Evolutionary conservation across 2,113 vertebrate species (phyloP).

Genomic region (Zosterops borbonicus): DNA sequence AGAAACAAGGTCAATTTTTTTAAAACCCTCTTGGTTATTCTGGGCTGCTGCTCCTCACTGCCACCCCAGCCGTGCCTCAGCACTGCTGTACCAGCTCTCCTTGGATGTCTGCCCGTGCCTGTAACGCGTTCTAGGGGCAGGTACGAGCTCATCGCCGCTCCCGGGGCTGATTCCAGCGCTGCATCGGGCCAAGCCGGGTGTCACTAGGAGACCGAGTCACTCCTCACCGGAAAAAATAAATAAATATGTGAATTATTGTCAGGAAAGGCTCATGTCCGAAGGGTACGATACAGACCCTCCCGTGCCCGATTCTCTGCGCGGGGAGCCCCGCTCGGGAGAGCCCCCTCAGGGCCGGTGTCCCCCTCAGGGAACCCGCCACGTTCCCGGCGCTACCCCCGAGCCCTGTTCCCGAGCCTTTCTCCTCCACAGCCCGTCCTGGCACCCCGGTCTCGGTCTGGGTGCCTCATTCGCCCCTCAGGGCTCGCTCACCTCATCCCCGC

Average conservation of each 20-base stretch:
- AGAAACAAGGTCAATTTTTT: neutral
- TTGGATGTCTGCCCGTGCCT: neutral
- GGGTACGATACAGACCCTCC: neutral
- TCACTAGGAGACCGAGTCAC: neutral
- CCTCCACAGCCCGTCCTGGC: fast-evolving
- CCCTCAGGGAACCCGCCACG: neutral
- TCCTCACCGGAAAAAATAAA: neutral
- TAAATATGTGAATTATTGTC: fast-evolving
- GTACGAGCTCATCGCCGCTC: neutral
- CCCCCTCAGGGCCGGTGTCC: neutral
- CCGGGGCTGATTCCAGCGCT: neutral
- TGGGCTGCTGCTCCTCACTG: neutral
- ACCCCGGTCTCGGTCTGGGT: fast-evolving
- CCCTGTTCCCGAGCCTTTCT: neutral
- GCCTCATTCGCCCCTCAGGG: neutral
- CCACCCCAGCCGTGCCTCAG: neutral
- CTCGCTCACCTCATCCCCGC: neutral
- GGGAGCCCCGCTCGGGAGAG: neutral
- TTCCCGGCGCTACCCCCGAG: neutral
- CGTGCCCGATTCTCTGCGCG: neutral
- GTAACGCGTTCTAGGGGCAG: neutral
- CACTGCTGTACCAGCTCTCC: neutral
- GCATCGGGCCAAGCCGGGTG: neutral
- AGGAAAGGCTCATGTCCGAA: neutral
- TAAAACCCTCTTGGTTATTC: neutral